These are phyloP conservation scores for Ceratina australensis DNA, from an alignment of 1,140 invertebrate genomes.

Conservation along the genomic window DNA sequence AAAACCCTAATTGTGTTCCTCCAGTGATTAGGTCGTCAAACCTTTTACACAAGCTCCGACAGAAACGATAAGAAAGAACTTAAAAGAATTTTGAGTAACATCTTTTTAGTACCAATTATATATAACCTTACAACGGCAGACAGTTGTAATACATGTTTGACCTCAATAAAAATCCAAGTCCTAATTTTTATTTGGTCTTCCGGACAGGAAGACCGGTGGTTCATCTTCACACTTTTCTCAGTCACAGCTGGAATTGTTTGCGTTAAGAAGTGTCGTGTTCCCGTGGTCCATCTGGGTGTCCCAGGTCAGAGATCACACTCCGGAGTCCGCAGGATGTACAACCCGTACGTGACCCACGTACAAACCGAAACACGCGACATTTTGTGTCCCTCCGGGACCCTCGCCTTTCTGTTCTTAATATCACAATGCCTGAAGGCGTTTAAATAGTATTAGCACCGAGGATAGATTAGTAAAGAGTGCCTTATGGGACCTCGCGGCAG, in stretches of 20 bases:
- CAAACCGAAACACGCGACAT: slow-evolving; percentile 38
- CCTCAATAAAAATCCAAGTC: too few species aligned
- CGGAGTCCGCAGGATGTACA: slow-evolving; percentile 47
- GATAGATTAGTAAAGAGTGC: too few species aligned
- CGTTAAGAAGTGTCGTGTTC: slow-evolving; percentile 57
- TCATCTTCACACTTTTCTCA: slow-evolving; percentile 32
- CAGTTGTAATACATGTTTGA: too few species aligned
- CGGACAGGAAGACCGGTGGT: background rate
- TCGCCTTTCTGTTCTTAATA: background rate
- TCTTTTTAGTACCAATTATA: too few species aligned
- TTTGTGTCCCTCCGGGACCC: background rate
- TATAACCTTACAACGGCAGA: too few species aligned
- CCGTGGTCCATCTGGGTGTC: slow-evolving; percentile 50
- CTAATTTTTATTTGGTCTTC: too few species aligned
- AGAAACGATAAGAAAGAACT: background rate
- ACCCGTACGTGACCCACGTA: slow-evolving; percentile 53
- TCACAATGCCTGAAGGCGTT: background rate
- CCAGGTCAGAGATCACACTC: slow-evolving; percentile 43
- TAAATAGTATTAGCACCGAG: background rate
- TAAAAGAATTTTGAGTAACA: too few species aligned
- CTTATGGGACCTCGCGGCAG: too few species aligned
- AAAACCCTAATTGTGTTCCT: background rate
- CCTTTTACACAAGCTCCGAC: background rate
- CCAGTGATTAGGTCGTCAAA: background rate
- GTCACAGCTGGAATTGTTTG: slow-evolving; percentile 56